These are phyloP conservation scores for Acanthopleura granulata DNA, from an alignment of 2,888 invertebrate species.

Conservation along the genomic window DNA sequence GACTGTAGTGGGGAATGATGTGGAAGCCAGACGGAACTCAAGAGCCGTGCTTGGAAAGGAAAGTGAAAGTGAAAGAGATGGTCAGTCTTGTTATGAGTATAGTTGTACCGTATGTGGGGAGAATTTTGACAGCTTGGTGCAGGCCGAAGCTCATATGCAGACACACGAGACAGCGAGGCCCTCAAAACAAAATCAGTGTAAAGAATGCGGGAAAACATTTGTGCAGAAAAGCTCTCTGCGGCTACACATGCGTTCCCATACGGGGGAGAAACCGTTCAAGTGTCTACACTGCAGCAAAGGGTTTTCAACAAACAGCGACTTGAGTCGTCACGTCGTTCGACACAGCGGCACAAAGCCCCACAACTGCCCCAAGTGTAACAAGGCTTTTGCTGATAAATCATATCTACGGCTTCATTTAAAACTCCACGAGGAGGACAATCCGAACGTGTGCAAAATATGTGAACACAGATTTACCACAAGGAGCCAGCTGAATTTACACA, in stretches of 20 bases:
- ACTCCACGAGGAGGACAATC: slow-evolving; percentile 36
- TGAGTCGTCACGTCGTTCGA: slow-evolving; percentile 13
- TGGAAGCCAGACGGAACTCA: no score
- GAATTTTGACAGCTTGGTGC: not conserved
- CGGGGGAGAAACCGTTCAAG: slow-evolving; percentile 35
- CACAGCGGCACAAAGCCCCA: slow-evolving; percentile 16
- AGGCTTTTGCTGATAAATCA: not conserved
- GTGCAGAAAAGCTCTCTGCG: slow-evolving; percentile 39
- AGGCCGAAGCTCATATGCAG: slow-evolving; percentile 28
- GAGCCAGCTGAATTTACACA: slow-evolving; percentile 36
- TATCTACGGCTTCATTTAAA: slow-evolving; percentile 30
- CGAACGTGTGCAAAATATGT: slow-evolving; percentile 36
- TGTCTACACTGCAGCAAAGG: slow-evolving; percentile 32
- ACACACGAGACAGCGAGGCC: slow-evolving; percentile 40
- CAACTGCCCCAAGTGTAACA: not conserved
- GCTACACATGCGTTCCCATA: slow-evolving; percentile 35
- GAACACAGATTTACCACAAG: slow-evolving; percentile 37
- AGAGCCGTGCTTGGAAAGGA: no score
- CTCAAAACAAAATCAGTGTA: slow-evolving; percentile 27
- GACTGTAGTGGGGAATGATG: no score
- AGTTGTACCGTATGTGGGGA: not conserved
- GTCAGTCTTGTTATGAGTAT: not conserved
- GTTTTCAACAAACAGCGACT: not conserved
- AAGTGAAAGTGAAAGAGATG: not conserved
- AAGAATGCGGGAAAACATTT: slow-evolving; percentile 41